Evolutionary conservation across 2,797 vertebrate species (phyloP), one percentile per base, ranked within the genome.

Genomic region (Botia almorhae): DNA sequence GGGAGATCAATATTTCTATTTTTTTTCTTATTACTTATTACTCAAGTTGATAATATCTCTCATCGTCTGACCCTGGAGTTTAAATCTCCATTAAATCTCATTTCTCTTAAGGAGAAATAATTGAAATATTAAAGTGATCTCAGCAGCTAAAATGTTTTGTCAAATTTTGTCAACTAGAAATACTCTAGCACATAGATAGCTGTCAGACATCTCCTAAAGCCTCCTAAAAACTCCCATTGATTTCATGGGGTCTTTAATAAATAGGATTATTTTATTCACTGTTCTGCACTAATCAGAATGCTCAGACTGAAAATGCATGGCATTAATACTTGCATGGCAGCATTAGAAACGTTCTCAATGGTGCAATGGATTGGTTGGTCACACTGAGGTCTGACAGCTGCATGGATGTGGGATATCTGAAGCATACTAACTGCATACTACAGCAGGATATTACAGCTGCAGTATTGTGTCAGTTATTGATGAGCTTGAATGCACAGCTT

Each of bases 291-390:
- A 78, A 68, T 69, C 64, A 7, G 23, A 78, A 51, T 36, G 55
- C 76, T 55, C 11, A 58, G 33, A 17, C 56, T 46, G 3, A 0
- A 4, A 4, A 39, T 53, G 76, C 76, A 71, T 10, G 56, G 26
- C 26, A 71, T 71, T 36, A 71, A 53, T 63, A 71, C 26, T 1
- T 78, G 76, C 76, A 78, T 51, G 76, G 29, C 19, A 16, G 51
- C 19, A 70, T 23, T 63, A 68, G 13, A 39, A 26, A 43, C 33
- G 29, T 51, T 55, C 29, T 46, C 33, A 48, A 2, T 10, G 29
- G 14, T 11, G 69, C 12, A 58, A 63, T 71, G 56, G 69, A 46
- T 43, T 79, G 77, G 56, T 23, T 72, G 67, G 53, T 39, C 55
- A n/a, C 7, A 36, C 60, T 65, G 39, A 43, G 7, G 33, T 61